A percentile compares a stretch with the other conserved stretches of the same genome.
Evolutionary conservation across 1,140 invertebrate genomes (phyloP).

Genomic region (Philaenus spumarius): DNA sequence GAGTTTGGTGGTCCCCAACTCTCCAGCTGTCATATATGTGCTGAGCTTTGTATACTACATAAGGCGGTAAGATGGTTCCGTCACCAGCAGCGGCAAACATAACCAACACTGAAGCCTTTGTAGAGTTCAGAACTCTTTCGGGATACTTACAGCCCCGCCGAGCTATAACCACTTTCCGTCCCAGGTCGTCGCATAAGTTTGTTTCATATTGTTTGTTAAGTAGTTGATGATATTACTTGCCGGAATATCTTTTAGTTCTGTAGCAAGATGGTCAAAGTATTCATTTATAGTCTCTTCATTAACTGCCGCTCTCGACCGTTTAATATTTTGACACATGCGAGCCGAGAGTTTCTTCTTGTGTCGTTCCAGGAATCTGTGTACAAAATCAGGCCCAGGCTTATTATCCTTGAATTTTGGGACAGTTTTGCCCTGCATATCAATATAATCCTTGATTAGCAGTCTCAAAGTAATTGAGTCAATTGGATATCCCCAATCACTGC

Average conservation of each 20-base stretch:
- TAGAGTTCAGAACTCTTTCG: constrained; percentile 21
- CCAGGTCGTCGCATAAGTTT: constrained; percentile 38
- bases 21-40: constrained; percentile 37
- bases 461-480: constrained; percentile 5
- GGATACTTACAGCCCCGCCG: constrained; percentile 21
- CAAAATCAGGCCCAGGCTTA: constrained; percentile 4
- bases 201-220: too few relatives aligned
- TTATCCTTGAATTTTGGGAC: constrained; percentile 2
- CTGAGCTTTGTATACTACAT: constrained; percentile 38
- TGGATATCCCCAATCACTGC: constrained; percentile 5
- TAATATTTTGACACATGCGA: constrained; percentile 34
- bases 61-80: constrained; percentile 32
- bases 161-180: constrained; percentile 28
- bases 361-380: constrained; percentile 28
- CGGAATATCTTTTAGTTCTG: constrained; percentile 5
- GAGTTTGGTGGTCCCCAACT: constrained; percentile 29
- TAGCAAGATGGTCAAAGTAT: constrained; percentile 1
- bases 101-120: constrained; percentile 19
- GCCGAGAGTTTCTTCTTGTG: constrained; percentile 30
- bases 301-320: constrained; percentile 28
- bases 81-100: constrained; percentile 25
- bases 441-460: constrained; percentile 1
- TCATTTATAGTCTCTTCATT: background rate
- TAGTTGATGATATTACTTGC: constrained; percentile 38
- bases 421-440: background rate